These are phyloP conservation scores for Papilio glaucus DNA, from an alignment of 1,140 invertebrate species.

Conservation along the genomic window DNA sequence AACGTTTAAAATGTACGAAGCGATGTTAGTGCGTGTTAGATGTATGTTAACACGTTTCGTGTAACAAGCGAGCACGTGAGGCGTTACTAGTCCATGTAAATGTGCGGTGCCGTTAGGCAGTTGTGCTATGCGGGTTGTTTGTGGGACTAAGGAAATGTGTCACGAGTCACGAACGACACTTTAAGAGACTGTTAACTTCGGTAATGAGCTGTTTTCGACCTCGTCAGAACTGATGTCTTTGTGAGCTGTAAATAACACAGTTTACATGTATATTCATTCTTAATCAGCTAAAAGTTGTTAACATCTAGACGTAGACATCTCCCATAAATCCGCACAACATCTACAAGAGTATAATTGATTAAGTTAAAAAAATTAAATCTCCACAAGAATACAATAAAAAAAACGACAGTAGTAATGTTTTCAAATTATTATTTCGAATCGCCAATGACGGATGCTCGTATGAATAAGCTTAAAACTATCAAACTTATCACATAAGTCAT, in stretches of 20 bases:
- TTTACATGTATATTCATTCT: no score
- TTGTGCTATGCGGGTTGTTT: constrained; percentile 3
- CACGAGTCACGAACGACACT: constrained; percentile 10
- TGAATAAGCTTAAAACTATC: no score
- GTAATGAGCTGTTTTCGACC: constrained; percentile 4
- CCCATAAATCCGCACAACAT: no score
- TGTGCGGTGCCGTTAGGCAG: neutral
- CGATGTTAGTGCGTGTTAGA: constrained; percentile 24
- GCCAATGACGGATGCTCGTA: no score
- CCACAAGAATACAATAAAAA: no score
- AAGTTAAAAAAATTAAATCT: no score
- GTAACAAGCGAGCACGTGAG: neutral
- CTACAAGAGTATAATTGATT: no score
- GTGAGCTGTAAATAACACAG: neutral
- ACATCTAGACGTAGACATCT: no score
- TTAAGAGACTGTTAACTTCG: neutral
- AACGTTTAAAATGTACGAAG: constrained; percentile 20
- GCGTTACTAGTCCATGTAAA: constrained; percentile 21
- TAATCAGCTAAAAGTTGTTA: neutral
- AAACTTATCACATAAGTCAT: neutral
- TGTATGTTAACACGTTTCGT: constrained; percentile 15
- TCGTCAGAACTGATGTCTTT: neutral
- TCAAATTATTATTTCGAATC: no score
- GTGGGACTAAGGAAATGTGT: neutral
- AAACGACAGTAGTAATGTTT: no score